Conservation (phyloP, 1,140 invertebrate species). For the Eurytemora carolleeae region DNA sequence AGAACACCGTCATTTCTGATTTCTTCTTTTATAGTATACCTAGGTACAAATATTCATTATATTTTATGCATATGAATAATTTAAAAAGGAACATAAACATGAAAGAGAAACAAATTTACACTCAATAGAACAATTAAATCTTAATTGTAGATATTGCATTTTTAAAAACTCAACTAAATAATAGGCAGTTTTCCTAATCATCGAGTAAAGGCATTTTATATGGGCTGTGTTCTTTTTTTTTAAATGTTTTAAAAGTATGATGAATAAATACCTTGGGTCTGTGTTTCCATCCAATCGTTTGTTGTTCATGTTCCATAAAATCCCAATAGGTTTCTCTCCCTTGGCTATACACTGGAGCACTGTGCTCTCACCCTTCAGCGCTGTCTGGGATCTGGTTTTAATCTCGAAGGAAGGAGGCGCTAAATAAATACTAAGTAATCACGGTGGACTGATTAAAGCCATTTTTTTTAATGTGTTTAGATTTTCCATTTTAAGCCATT, state of each 20-base stretch:
- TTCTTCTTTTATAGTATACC: constrained; percentile 78
- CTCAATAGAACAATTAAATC: too few species aligned
- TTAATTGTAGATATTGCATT: too few species aligned
- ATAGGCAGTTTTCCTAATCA: too few species aligned
- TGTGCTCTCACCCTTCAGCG: constrained; percentile 59
- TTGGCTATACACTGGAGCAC: constrained; percentile 85
- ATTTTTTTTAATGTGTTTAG: background rate
- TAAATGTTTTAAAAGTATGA: too few species aligned
- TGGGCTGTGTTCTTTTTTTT: too few species aligned
- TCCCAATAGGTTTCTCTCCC: constrained; percentile 85
- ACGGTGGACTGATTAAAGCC: background rate
- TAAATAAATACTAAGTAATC: constrained; percentile 25
- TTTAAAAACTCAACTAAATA: too few species aligned
- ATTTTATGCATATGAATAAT: too few species aligned
- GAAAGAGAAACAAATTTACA: too few species aligned
- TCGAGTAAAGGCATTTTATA: too few species aligned
- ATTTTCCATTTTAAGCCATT: constrained; percentile 18
- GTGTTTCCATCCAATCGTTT: constrained; percentile 67
- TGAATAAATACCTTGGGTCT: constrained; percentile 32
- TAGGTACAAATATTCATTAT: too few species aligned
- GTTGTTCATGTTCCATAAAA: constrained; percentile 87
- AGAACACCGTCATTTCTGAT: constrained; percentile 62
- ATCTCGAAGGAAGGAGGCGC: constrained; percentile 83
- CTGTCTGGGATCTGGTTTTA: constrained; percentile 70
- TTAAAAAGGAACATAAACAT: too few species aligned